These are phyloP conservation scores for Orientallactaga sibirica DNA, from an alignment of 2,797 vertebrate species.

Conservation along the genomic window DNA sequence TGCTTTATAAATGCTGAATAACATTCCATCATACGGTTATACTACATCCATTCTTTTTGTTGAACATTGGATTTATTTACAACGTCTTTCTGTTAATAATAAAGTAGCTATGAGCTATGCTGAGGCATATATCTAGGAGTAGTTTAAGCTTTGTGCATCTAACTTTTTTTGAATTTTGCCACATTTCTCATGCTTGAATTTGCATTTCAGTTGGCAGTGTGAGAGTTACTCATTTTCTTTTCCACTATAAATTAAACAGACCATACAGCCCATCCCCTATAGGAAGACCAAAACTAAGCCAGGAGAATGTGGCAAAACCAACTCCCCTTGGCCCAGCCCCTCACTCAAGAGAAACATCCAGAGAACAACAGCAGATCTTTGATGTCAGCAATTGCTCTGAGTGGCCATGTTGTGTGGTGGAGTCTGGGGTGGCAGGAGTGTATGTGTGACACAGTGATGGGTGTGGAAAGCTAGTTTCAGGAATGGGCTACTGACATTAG, in stretches of 20 bases:
- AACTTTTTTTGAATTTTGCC: slow-evolving; percentile 58
- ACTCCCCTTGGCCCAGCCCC: not conserved
- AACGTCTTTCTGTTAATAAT: slow-evolving; percentile 47
- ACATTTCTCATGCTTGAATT: slow-evolving; percentile 54
- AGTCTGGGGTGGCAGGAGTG: no score
- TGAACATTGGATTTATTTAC: slow-evolving; percentile 47
- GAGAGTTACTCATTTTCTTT: slow-evolving; percentile 52
- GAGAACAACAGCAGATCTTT: not conserved
- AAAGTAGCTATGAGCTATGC: slow-evolving; percentile 28
- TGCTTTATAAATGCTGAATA: not conserved
- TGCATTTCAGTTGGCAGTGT: slow-evolving; percentile 45
- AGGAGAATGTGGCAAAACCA: slow-evolving; percentile 4
- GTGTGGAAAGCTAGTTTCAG: not conserved
- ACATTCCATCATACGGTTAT: slow-evolving; percentile 42
- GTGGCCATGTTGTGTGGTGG: not conserved
- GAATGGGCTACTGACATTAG: slow-evolving; percentile 4
- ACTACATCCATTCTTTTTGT: slow-evolving; percentile 6
- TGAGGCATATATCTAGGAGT: not conserved
- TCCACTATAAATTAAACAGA: slow-evolving; percentile 31
- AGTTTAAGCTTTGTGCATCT: not conserved
- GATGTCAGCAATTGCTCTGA: not conserved
- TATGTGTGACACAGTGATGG: not conserved
- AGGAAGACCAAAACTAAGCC: slow-evolving; percentile 35
- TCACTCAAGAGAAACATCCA: not conserved
- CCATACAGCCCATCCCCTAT: not conserved